These are phyloP conservation scores for Xiphophorus hellerii DNA, from an alignment of 2,113 vertebrate genomes.

Conservation along the genomic window DNA sequence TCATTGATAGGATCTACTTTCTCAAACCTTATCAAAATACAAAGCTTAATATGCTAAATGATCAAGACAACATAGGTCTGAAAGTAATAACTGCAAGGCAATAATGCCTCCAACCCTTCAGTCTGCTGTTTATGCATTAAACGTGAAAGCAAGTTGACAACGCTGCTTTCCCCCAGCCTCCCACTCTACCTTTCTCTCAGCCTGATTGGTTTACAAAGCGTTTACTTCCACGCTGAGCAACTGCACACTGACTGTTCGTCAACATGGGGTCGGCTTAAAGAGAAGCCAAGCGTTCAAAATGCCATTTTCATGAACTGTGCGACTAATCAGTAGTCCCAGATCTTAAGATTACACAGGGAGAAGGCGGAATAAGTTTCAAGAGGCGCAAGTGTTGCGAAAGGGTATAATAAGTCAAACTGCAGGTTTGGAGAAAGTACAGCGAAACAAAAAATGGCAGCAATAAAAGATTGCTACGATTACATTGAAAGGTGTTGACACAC, in stretches of 20 bases:
- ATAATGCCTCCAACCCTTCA: not conserved
- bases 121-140: conserved; percentile 5
- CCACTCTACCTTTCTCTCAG: not conserved
- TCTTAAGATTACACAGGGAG: not conserved
- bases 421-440: conserved; percentile 2
- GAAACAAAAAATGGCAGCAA: conserved; percentile 11
- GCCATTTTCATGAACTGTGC: not conserved
- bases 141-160: not conserved
- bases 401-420: conserved; percentile 6
- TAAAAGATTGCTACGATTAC: conserved; percentile 24
- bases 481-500: conserved; percentile 24
- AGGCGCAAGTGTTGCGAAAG: conserved; percentile 1
- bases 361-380: conserved; percentile 5
- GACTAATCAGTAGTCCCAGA: conserved; percentile 8
- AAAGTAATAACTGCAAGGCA: not conserved
- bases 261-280: not conserved
- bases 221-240: not conserved
- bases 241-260: not conserved
- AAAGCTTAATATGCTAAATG: not conserved
- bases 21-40: not conserved
- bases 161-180: not conserved
- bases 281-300: conserved; percentile 18
- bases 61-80: not conserved
- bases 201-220: not conserved
- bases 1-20: not conserved